Evolutionary conservation across 2,797 vertebrate genomes (phyloP).

Genomic region (Arctocebus calabarensis): DNA sequence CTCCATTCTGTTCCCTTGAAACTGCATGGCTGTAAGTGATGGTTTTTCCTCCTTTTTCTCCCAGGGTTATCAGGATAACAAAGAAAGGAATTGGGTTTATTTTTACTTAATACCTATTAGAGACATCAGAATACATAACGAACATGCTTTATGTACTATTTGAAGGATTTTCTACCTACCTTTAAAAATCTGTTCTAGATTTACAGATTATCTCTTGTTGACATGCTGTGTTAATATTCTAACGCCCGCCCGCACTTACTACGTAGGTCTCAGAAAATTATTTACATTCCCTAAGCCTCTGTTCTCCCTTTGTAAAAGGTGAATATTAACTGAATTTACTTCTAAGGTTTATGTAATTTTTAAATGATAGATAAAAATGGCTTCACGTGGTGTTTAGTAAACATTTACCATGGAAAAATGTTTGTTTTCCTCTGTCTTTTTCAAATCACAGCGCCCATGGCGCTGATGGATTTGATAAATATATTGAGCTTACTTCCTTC

Average conservation of each 20-base stretch:
- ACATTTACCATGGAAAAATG: not conserved
- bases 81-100: not conserved
- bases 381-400: not conserved
- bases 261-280: not conserved
- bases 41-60: not conserved
- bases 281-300: not conserved
- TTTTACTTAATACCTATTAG: not conserved
- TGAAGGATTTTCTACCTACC: not conserved
- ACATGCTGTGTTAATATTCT: not conserved
- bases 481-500: not conserved
- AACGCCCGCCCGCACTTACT: not conserved
- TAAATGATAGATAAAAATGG: not conserved
- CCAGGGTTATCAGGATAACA: not conserved
- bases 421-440: not conserved
- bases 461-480: not conserved
- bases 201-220: slow-evolving; percentile 3
- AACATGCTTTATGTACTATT: not conserved
- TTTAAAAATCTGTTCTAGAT: slow-evolving; percentile 57
- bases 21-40: not conserved
- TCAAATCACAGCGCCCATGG: not conserved
- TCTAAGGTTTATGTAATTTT: not conserved
- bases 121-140: not conserved
- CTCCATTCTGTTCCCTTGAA: not conserved
- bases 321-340: not conserved
- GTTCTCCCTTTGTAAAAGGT: not conserved